Percentiles rank a stretch among this genome's conserved stretches.
These are phyloP conservation scores for Papilio glaucus DNA, from an alignment of 1,140 invertebrate genomes.

Conservation along the genomic window DNA sequence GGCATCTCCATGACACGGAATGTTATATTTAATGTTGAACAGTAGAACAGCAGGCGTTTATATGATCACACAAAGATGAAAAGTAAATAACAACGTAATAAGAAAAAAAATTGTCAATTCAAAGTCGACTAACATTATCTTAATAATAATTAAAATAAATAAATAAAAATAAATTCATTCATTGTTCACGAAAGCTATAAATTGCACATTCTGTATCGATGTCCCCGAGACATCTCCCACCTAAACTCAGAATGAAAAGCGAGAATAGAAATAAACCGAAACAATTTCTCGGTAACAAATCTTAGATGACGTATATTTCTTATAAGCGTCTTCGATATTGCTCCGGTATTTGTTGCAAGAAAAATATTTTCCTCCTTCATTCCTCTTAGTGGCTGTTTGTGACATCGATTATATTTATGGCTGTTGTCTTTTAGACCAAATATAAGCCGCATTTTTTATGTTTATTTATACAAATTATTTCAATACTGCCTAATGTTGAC, in stretches of 20 bases:
- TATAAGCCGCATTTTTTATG: constrained; percentile 1
- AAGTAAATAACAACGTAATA: too few relatives aligned
- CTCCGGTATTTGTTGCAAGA: constrained; percentile 56
- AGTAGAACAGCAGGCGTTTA: too few relatives aligned
- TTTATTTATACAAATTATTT: constrained; percentile 14
- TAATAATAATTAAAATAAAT: too few relatives aligned
- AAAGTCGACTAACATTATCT: too few relatives aligned
- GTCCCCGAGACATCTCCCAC: not conserved
- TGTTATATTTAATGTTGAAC: too few relatives aligned
- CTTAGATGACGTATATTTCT: constrained; percentile 62
- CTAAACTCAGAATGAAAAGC: constrained; percentile 26
- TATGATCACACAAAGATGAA: too few relatives aligned
- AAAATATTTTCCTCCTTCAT: constrained; percentile 59
- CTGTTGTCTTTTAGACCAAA: constrained; percentile 41
- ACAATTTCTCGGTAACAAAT: constrained; percentile 72
- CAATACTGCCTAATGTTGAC: not conserved
- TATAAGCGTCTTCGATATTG: constrained; percentile 62
- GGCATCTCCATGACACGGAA: too few relatives aligned
- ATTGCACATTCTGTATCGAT: not conserved
- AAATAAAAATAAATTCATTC: too few relatives aligned
- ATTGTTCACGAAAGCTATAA: not conserved
- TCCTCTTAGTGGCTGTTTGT: constrained; percentile 48
- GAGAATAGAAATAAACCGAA: constrained; percentile 48
- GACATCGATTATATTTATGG: constrained; percentile 59
- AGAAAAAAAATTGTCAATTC: too few relatives aligned